Percentiles rank a stretch among this genome's conserved stretches.
These are phyloP conservation scores for Reinhardtius hippoglossoides DNA, from an alignment of 2,113 vertebrate species.

Conservation along the genomic window DNA sequence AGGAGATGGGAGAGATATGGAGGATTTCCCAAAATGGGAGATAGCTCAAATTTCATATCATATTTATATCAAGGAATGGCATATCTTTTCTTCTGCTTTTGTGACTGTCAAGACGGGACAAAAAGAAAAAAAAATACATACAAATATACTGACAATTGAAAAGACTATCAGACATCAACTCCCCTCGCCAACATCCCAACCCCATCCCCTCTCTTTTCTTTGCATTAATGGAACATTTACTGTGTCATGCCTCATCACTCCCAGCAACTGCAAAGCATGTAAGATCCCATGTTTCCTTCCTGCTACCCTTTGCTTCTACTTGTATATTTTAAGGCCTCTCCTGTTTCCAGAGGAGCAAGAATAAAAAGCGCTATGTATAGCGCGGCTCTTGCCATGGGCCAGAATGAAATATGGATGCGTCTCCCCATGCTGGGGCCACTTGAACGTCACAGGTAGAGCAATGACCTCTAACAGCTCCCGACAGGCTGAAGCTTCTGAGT, in stretches of 20 bases:
- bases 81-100: not conserved
- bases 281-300: constrained; percentile 39
- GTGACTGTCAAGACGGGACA: not conserved
- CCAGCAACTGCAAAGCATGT: constrained; percentile 34
- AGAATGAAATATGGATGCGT: constrained; percentile 80
- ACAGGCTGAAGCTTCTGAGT: constrained; percentile 22
- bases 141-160: constrained; percentile 23
- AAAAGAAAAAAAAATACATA: not conserved
- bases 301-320: constrained; percentile 37
- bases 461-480: constrained; percentile 66
- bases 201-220: not conserved
- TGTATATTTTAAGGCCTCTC: constrained; percentile 59
- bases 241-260: constrained; percentile 33
- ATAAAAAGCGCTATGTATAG: constrained; percentile 77
- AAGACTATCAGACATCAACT: constrained; percentile 25
- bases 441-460: constrained; percentile 37
- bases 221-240: constrained; percentile 42
- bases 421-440: constrained; percentile 45
- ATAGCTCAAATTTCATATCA: too few relatives aligned
- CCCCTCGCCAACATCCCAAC: not conserved
- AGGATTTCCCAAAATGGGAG: not conserved
- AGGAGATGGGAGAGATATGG: too few relatives aligned
- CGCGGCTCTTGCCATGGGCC: constrained; percentile 69
- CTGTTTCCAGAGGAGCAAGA: constrained; percentile 58
- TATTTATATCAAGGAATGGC: not conserved